Percentiles rank a stretch among this genome's conserved stretches.
Evolutionary conservation across 2,888 invertebrate species (phyloP).

Genomic region (Heteromyza rotundicornis): DNA sequence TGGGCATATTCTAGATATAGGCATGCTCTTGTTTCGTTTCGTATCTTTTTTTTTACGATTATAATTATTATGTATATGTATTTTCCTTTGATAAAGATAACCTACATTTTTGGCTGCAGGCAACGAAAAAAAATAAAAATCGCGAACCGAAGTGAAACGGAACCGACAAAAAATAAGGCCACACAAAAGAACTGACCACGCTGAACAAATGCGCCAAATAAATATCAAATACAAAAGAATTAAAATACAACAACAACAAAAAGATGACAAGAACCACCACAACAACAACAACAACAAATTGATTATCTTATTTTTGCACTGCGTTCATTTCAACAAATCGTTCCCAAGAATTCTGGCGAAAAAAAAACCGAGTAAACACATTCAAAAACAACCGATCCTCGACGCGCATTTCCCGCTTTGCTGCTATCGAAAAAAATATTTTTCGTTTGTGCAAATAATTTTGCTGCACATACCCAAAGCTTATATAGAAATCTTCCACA

Average conservation of each 20-base stretch:
- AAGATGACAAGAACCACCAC: no score
- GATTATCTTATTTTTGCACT: not conserved
- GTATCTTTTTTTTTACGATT: not conserved
- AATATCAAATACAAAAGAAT: no score
- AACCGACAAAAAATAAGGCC: not conserved
- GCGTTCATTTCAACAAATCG: not conserved
- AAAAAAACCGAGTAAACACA: not conserved
- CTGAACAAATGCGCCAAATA: conserved; percentile 3
- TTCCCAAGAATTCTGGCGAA: not conserved
- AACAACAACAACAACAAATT: not conserved
- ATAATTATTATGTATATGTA: not conserved
- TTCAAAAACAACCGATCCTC: not conserved
- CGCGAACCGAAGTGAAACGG: not conserved
- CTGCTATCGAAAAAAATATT: conserved; percentile 5
- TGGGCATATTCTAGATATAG: no score
- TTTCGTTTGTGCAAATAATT: not conserved
- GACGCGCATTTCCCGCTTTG: conserved; percentile 12
- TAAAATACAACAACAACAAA: no score
- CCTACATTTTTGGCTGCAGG: not conserved
- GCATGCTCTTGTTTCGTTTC: not conserved
- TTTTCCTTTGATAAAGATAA: not conserved
- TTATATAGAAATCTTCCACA: no score
- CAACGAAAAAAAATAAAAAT: not conserved
- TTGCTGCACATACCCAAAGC: not conserved
- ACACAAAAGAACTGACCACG: conserved; percentile 8